Conservation (phyloP, 2,888 invertebrate species). For the Ectobius pallidus region DNA sequence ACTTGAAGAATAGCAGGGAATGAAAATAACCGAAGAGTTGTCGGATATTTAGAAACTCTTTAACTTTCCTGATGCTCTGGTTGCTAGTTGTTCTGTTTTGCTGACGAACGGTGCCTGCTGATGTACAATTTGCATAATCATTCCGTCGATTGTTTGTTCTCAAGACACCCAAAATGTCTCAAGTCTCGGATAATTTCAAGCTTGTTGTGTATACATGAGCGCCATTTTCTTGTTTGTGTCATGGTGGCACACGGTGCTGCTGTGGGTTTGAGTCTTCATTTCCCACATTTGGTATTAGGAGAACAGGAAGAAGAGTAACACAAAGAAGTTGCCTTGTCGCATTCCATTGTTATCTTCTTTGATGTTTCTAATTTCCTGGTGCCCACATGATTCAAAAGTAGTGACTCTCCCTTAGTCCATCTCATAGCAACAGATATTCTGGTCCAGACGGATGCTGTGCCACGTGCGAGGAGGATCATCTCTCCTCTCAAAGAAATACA, state of each 20-base stretch:
- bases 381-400: neutral
- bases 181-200: neutral
- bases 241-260: neutral
- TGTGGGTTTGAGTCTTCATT: neutral
- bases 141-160: neutral
- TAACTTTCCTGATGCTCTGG: neutral
- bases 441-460: constrained; percentile 21
- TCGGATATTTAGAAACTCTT: neutral
- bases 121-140: neutral
- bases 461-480: neutral
- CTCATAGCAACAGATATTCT: neutral
- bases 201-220: neutral
- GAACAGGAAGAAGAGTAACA: neutral
- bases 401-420: neutral
- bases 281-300: neutral
- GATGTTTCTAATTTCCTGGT: neutral
- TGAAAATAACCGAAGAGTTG: neutral
- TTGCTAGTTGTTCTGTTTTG: constrained; percentile 2
- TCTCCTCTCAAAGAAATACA: too few relatives aligned
- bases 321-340: neutral
- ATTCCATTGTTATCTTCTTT: neutral
- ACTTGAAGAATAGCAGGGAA: neutral
- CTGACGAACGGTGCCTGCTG: constrained; percentile 13
- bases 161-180: neutral
- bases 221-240: neutral